Evolutionary conservation across 2,888 invertebrate genomes (phyloP), one percentile per base, ranked within the genome.

Genomic region (Microctonus brassicae): DNA sequence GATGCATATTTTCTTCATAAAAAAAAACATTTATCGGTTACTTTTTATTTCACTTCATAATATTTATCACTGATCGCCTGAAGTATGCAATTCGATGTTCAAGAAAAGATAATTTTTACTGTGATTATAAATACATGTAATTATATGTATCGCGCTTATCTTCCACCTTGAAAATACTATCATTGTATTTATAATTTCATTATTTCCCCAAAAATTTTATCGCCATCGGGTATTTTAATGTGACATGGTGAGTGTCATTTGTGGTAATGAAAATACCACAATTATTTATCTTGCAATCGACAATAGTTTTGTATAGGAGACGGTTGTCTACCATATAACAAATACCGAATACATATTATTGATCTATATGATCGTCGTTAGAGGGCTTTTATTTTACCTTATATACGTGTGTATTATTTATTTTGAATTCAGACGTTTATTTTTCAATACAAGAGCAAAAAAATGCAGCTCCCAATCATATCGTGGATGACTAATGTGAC

Each of bases 401-500:
- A n/a, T n/a, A n/a, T n/a, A n/a, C n/a, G n/a, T n/a, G n/a, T 13
- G 53, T n/a, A 36, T 53, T 63, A 13, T 55, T 67, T 29, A 24
- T 29, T 63, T 39, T n/a, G n/a, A n/a, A n/a, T n/a, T n/a, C n/a
- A n/a, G n/a, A n/a, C n/a, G n/a, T 20, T 39, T 11, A 20, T 52
- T 20, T 33, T 9, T 26, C 1, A 5, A 47, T 47, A 17, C 17
- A 47, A n/a, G 42, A 6, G 17, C 52, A n/a, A 24, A 33, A 77
- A 29, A 72, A 81, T 81, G 80, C 81, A 79, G 60, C 76, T 81
- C 24, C 73, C 79, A 22, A 77, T 81, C 63, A 77, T 80, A 55
- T 79, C 79, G 24, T 81, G 81, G 81, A 73, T 81, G 66, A 78
- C 79, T 70, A 77, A 73, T 64, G 72, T 81, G 60, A 74, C 79